Conservation (phyloP, 2,797 vertebrate genomes). For the Passerculus sandwichensis region DNA sequence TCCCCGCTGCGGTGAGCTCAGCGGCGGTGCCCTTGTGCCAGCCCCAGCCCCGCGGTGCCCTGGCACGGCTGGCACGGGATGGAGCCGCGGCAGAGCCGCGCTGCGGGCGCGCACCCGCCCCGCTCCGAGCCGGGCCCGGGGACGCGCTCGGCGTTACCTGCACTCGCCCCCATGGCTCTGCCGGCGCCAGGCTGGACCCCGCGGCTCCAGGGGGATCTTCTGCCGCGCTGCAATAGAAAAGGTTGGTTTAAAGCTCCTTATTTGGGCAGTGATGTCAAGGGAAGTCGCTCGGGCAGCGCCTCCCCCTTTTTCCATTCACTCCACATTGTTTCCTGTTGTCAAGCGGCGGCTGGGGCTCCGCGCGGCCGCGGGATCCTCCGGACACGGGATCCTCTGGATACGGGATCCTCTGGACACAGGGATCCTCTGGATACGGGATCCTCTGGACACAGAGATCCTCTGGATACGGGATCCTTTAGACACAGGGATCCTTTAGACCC, state of each 20-base stretch:
- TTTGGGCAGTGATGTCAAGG: conserved; percentile 88
- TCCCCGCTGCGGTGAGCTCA: neutral
- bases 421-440: too few species aligned
- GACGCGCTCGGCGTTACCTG: conserved; percentile 37
- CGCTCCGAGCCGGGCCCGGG: neutral
- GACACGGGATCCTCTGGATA: accelerated
- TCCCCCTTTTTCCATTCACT: conserved; percentile 77
- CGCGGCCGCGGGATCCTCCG: conserved; percentile 1
- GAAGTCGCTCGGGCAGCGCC: conserved; percentile 80
- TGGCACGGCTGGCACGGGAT: neutral
- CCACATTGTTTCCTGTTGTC: conserved; percentile 78
- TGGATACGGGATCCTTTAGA: neutral
- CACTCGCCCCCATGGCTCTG: conserved; percentile 49
- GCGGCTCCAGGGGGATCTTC: conserved; percentile 59
- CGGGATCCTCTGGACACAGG: neutral
- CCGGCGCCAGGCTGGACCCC: conserved; percentile 34
- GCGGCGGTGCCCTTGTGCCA: neutral
- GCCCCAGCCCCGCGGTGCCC: neutral
- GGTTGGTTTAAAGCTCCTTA: conserved; percentile 83
- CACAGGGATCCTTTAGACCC: neutral
- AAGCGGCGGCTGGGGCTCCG: conserved; percentile 48
- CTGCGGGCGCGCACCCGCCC: neutral
- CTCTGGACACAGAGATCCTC: too few species aligned
- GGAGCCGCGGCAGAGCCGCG: too few species aligned
- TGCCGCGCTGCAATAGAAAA: conserved; percentile 72